Evolutionary conservation across 2,888 invertebrate genomes (phyloP), one percentile per base, ranked within the genome.

Genomic region (Synergus gifuensis): DNA sequence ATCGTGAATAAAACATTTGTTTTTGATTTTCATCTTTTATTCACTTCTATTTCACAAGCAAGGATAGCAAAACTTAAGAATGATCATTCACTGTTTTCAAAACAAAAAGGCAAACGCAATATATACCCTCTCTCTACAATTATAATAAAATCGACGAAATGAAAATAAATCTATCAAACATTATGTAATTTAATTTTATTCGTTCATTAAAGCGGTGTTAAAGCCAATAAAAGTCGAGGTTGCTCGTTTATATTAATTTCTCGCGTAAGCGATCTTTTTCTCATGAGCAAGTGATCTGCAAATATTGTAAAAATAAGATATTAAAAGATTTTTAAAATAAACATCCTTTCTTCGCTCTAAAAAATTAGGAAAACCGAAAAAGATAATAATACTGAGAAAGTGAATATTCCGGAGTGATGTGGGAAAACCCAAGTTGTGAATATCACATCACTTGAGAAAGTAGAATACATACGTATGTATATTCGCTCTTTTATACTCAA

Each of bases 181-280:
- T 49, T 4, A 49, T 14, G 14, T 49, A 46, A 16, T 28, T 54
- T 36, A 36, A 49, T 49, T 54, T 36, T 28, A 69, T 69, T 46
- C 69, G 69, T 36, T 73, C 46, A 69, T 69, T 76, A 60, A 60
- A 76, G 60, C 18, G 40, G 60, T n/a, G 22, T 76, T 58, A 22
- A 60, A 44, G 22, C 18, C n/a, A 54, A 79, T 76, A 78, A 79
- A 83, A 83, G 44, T 67, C 44, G 22, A 67, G 22, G 44, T 44
- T 46, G 67, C 12, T 67, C 11, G 42, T 42, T 66, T 66, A 12
- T 44, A 84, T 79, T 80, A 81, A 84, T 83, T 82, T 82, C 79
- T 84, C 83, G 83, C 83, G 82, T 81, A 82, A 84, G 82, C 80
- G 81, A 81, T 78, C 81, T 82, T 81, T 81, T 84, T 84, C 80